Evolutionary conservation across 2,888 invertebrate species (phyloP).

Genomic region (Spatulosminthurus flaviceps): DNA sequence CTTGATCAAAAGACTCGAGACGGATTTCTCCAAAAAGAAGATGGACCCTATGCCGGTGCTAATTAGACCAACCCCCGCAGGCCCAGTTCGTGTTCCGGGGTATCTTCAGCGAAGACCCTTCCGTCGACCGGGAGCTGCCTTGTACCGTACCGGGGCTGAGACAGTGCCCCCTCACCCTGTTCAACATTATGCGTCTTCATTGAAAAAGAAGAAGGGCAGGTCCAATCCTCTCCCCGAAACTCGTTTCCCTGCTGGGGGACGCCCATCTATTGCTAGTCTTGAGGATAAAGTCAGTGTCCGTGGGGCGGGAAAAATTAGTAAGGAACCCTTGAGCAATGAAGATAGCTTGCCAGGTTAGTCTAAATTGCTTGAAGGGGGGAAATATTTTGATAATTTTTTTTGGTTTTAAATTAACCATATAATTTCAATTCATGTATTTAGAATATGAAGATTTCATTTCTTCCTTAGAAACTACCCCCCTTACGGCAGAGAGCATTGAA

Average conservation of each 20-base stretch:
- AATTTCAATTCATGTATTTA: not conserved
- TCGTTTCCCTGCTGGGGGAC: slow-evolving; percentile 52
- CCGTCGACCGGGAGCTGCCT: slow-evolving; percentile 61
- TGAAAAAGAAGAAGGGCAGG: slow-evolving; percentile 47
- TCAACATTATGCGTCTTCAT: not conserved
- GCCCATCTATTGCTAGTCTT: slow-evolving; percentile 49
- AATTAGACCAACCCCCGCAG: slow-evolving; percentile 61
- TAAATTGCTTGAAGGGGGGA: not conserved
- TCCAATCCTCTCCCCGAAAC: slow-evolving; percentile 39
- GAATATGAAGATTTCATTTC: not conserved
- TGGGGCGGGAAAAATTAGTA: slow-evolving; percentile 59
- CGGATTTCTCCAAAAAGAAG: slow-evolving; percentile 57
- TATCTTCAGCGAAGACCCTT: slow-evolving; percentile 62
- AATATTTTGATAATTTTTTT: not conserved
- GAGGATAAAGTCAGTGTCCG: slow-evolving; percentile 46
- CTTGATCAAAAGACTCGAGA: slow-evolving; percentile 58
- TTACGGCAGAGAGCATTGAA: slow-evolving; percentile 29
- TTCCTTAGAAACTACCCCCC: slow-evolving; percentile 42
- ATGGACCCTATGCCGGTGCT: slow-evolving; percentile 63
- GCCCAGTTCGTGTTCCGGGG: slow-evolving; percentile 63
- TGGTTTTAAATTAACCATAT: not conserved
- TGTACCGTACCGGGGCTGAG: slow-evolving; percentile 55
- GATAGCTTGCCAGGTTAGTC: slow-evolving; percentile 4
- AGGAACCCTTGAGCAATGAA: slow-evolving; percentile 58
- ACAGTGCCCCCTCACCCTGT: slow-evolving; percentile 30